Conservation (phyloP, 2,113 vertebrate species). For the Tor tambroides region DNA sequence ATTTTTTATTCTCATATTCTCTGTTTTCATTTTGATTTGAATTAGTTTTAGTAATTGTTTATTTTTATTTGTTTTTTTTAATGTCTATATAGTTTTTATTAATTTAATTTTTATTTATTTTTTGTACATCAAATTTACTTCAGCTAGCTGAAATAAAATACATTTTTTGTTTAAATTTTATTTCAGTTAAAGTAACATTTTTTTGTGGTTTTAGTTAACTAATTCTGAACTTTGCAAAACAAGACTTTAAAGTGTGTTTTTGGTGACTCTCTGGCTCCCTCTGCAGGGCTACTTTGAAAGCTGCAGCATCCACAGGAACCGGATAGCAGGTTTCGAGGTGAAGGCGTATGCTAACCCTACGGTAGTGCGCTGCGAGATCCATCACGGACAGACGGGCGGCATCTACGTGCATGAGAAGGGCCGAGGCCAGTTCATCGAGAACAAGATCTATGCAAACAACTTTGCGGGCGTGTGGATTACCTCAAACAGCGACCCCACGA, state of each 20-base stretch:
- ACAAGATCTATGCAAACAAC: constrained; percentile 99
- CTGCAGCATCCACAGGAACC: constrained; percentile 98
- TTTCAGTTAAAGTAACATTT: no score
- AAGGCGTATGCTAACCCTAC: constrained; percentile 98
- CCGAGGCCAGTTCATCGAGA: constrained; percentile 98
- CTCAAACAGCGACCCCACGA: constrained; percentile 98
- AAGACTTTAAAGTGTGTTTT: not conserved
- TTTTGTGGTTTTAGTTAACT: not conserved
- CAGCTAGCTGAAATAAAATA: no score
- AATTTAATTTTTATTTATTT: no score
- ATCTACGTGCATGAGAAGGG: constrained; percentile 99
- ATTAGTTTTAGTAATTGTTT: no score
- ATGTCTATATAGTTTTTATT: no score
- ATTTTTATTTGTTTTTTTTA: no score
- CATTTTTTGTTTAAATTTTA: no score
- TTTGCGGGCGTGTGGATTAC: constrained; percentile 99
- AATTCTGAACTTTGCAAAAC: not conserved
- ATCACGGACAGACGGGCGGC: constrained; percentile 96
- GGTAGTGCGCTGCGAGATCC: constrained; percentile 96
- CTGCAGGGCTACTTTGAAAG: constrained; percentile 98
- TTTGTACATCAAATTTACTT: no score
- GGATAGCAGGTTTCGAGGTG: constrained; percentile 98
- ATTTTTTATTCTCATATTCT: no score
- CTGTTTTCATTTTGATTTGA: no score
- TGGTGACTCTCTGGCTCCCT: constrained; percentile 40